Base-by-base conservation (phyloP, 2,888 invertebrate species). In the Hydraecia micacea region DNA sequence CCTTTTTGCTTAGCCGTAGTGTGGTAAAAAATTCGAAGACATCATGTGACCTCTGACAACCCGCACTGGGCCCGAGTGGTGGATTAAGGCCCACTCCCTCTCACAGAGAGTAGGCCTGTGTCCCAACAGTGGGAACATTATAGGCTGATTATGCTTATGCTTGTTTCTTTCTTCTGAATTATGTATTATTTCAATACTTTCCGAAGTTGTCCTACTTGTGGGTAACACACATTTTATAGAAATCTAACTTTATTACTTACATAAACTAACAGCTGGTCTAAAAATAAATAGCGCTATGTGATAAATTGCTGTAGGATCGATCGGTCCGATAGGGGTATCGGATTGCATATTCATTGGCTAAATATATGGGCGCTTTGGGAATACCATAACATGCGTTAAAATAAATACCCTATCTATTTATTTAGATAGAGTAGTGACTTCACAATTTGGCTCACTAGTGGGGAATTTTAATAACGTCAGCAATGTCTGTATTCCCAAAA, bases 321-420 rank as follows among this genome's bases (percentile, higher is more conserved):
- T 55, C 63, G n/a, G 28, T 65, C 73, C 70, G 75, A 65, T 67
- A n/a, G n/a, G n/a, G n/a, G n/a, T n/a, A 77, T 75, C 62, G n/a
- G 58, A 70, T 81, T 70, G 63, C 70, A 75, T 78, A 81, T 73
- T 81, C 75, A 75, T 81, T 78, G 60, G 66, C 73, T 63, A 21
- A 81, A 80, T 77, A 81, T 84, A 78, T 81, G 79, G 67, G 81
- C n/a, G 73, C 81, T 75, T 84, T 28, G 75, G 75, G 84, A 63
- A 63, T 77, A 46, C 39, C 60, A 32, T 49, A 32, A 28, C 62
- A n/a, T 18, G 63, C 69, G 63, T 69, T 60, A 52, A 74, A 63
- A 70, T 81, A 71, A 69, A 60, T 63, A 70, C 21, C 18, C 62
- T 49, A 62, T 68, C 32, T 49, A 75, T 80, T 36, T 76, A 72